Percentiles rank a stretch among this genome's conserved stretches.
phyloP scores from a whole-genome alignment of 2,113 vertebrate species.

The Brachirus orientalis region DNA sequence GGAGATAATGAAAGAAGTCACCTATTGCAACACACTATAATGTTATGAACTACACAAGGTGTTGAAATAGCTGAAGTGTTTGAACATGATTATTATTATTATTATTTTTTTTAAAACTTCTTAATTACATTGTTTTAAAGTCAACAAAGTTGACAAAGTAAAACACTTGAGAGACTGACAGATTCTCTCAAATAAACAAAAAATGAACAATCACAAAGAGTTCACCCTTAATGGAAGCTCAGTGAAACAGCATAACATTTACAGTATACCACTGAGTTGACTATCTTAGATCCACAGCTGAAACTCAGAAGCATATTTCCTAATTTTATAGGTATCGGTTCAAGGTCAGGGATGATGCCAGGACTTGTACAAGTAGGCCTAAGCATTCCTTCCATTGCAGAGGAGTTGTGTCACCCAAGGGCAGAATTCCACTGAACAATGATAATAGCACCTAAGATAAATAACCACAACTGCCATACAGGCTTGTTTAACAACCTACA shows the following conservation, averaged over 20 bases:
- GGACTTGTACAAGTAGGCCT: conserved; percentile 59
- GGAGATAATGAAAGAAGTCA: conserved; percentile 51
- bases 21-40: conserved; percentile 40
- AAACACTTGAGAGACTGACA: no score
- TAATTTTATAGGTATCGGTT: conserved; percentile 51
- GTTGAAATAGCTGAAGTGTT: conserved; percentile 10
- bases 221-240: no score
- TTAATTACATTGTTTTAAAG: conserved; percentile 1
- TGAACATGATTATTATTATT: not conserved
- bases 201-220: no score
- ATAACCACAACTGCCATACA: conserved; percentile 32
- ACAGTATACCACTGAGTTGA: not conserved
- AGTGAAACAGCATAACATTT: not conserved
- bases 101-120: no score
- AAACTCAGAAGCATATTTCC: conserved; percentile 38
- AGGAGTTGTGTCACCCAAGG: conserved; percentile 53
- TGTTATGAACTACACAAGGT: not conserved
- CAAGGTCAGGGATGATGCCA: conserved; percentile 66
- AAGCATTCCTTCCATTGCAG: conserved; percentile 73
- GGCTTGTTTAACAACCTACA: conserved; percentile 38
- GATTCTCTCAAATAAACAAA: no score
- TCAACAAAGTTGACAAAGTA: not conserved
- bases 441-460: conserved; percentile 60
- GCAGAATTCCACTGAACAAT: conserved; percentile 72
- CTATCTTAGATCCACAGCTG: not conserved